phyloP scores from a whole-genome alignment of 2,113 vertebrate species.

The Siniperca chuatsi region DNA sequence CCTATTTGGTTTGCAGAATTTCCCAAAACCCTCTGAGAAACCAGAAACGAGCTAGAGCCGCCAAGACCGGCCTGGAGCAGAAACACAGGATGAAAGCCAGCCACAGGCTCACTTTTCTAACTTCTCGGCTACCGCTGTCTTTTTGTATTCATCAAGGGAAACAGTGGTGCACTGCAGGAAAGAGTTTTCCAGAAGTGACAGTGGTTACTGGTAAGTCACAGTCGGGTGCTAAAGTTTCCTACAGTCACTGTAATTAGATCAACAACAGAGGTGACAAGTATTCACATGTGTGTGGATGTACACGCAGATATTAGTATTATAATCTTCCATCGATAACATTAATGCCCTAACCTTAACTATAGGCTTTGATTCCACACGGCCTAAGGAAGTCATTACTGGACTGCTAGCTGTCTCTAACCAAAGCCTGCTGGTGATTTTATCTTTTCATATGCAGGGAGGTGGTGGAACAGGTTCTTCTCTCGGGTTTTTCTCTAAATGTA shows the following conservation, averaged over 20 bases:
- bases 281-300: neutral
- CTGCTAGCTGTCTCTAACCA: slow-evolving; percentile 12
- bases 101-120: slow-evolving; percentile 22
- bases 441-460: neutral
- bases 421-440: slow-evolving; percentile 26
- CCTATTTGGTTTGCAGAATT: slow-evolving; percentile 25
- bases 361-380: slow-evolving; percentile 33
- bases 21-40: slow-evolving; percentile 38
- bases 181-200: slow-evolving; percentile 50
- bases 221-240: slow-evolving; percentile 42
- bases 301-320: slow-evolving; percentile 26
- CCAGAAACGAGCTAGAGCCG: neutral
- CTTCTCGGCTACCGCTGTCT: slow-evolving; percentile 36
- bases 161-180: slow-evolving; percentile 4
- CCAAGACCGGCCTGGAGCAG: slow-evolving; percentile 22
- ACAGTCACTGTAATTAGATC: slow-evolving; percentile 41
- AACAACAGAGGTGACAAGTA: slow-evolving; percentile 31
- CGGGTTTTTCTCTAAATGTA: slow-evolving; percentile 20
- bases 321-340: slow-evolving; percentile 28
- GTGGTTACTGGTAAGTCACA: slow-evolving; percentile 47
- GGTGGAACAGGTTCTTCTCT: slow-evolving; percentile 26
- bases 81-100: slow-evolving; percentile 33
- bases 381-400: slow-evolving; percentile 44
- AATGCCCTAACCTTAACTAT: slow-evolving; percentile 1
- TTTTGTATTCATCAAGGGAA: slow-evolving; percentile 38